These are phyloP conservation scores for Leptinotarsa haldemani DNA, from an alignment of 2,888 invertebrate genomes.

Conservation along the genomic window DNA sequence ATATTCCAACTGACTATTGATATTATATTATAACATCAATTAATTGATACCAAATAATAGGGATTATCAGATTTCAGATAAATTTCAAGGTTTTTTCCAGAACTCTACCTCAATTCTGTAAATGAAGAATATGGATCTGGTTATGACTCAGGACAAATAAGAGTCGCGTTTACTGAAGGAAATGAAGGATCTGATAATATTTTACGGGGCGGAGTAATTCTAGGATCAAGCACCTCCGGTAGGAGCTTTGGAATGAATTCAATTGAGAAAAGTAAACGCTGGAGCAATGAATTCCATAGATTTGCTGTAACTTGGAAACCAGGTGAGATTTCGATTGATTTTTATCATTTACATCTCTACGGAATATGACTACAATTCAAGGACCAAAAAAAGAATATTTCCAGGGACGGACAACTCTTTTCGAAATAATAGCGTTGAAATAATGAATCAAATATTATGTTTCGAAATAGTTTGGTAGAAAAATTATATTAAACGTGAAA, in stretches of 20 bases:
- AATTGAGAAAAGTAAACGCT: slow-evolving; percentile 49
- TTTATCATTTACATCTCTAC: not conserved
- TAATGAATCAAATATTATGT: no score
- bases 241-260: slow-evolving; percentile 57
- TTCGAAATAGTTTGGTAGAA: no score
- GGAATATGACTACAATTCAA: no score
- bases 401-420: no score
- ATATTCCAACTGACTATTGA: no score
- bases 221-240: slow-evolving; percentile 55
- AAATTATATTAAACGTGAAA: no score
- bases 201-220: slow-evolving; percentile 58
- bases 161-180: slow-evolving; percentile 78
- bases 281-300: slow-evolving; percentile 70
- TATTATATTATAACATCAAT: no score
- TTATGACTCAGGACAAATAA: slow-evolving; percentile 77
- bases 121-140: slow-evolving; percentile 72
- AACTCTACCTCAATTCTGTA: slow-evolving; percentile 75
- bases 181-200: slow-evolving; percentile 65
- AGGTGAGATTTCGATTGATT: slow-evolving; percentile 54
- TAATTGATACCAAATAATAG: no score
- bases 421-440: no score
- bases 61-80: no score
- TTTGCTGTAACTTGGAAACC: slow-evolving; percentile 71
- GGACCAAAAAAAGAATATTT: no score
- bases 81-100: slow-evolving; percentile 62